Percentiles rank a stretch among this genome's conserved stretches.
Conservation (phyloP, 2,113 vertebrate species). For the Pseudolaguvia tuberculata region DNA sequence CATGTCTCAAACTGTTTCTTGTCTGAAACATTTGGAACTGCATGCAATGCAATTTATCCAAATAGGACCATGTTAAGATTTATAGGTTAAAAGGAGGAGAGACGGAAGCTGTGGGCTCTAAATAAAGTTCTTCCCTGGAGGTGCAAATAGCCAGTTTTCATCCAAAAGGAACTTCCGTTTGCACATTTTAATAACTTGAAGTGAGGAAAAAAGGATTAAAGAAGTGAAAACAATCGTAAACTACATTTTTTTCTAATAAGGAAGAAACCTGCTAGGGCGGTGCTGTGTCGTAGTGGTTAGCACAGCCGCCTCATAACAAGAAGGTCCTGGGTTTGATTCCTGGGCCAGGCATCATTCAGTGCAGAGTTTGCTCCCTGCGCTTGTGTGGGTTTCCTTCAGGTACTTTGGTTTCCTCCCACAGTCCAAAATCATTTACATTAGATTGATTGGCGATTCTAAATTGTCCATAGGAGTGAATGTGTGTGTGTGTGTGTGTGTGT, state of each 20-base stretch:
- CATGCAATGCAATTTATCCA: not conserved
- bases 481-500: too few relatives aligned
- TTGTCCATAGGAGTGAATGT: too few relatives aligned
- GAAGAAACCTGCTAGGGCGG: not conserved
- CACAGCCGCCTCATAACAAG: too few relatives aligned
- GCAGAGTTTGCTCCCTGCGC: too few relatives aligned
- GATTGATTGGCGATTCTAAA: too few relatives aligned
- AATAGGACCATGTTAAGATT: conserved; percentile 7
- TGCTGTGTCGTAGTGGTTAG: too few relatives aligned
- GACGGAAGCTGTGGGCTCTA: not conserved
- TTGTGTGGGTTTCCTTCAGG: too few relatives aligned
- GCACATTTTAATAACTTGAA: not conserved
- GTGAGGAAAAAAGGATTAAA: not conserved
- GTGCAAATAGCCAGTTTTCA: not conserved
- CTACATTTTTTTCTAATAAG: not conserved
- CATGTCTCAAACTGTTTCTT: not conserved
- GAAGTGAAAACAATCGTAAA: not conserved
- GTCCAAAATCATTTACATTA: too few relatives aligned
- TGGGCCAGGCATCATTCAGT: too few relatives aligned
- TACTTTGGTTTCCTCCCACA: too few relatives aligned
- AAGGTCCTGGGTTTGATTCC: too few relatives aligned
- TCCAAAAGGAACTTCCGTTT: not conserved
- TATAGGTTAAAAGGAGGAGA: not conserved
- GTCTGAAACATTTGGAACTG: conserved; percentile 6
- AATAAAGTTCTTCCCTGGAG: not conserved